Evolutionary conservation across 1,140 invertebrate species (phyloP).

Genomic region (Campoletis sonorensis): DNA sequence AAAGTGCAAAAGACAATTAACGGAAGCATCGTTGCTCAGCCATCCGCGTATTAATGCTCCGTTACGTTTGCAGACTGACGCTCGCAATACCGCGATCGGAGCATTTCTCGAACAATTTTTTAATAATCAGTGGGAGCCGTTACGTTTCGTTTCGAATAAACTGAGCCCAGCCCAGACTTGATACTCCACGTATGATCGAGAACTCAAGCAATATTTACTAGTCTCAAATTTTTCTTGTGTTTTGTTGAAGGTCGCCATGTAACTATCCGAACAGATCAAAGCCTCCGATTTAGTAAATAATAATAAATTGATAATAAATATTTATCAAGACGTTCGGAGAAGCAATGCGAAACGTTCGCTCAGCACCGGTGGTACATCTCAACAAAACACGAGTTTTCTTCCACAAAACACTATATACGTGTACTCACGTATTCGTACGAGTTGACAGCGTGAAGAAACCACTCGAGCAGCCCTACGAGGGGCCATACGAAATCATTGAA

Average conservation of each 20-base stretch:
- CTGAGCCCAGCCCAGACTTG: constrained; percentile 60
- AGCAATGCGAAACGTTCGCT: too few relatives aligned
- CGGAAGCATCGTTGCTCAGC: constrained; percentile 59
- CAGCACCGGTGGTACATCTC: too few relatives aligned
- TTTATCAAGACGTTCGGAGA: too few relatives aligned
- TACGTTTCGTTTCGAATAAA: constrained; percentile 69
- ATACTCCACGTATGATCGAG: constrained; percentile 64
- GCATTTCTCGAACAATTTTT: constrained; percentile 61
- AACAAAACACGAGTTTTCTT: too few relatives aligned
- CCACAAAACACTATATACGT: too few relatives aligned
- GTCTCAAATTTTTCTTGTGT: constrained; percentile 58
- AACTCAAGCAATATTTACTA: constrained; percentile 60
- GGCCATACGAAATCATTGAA: too few relatives aligned
- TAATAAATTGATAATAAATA: too few relatives aligned
- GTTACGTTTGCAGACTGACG: constrained; percentile 52
- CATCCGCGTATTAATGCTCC: constrained; percentile 67
- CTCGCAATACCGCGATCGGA: constrained; percentile 58
- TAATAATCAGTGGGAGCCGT: constrained; percentile 59
- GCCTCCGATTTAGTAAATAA: constrained; percentile 63
- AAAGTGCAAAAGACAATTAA: constrained; percentile 63
- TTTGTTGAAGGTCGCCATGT: constrained; percentile 61
- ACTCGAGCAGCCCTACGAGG: too few relatives aligned
- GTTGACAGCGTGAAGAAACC: too few relatives aligned
- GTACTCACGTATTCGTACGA: too few relatives aligned
- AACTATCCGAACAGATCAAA: constrained; percentile 69